phyloP scores from a whole-genome alignment of 2,113 vertebrate genomes.

The Pteruthius melanotis region DNA sequence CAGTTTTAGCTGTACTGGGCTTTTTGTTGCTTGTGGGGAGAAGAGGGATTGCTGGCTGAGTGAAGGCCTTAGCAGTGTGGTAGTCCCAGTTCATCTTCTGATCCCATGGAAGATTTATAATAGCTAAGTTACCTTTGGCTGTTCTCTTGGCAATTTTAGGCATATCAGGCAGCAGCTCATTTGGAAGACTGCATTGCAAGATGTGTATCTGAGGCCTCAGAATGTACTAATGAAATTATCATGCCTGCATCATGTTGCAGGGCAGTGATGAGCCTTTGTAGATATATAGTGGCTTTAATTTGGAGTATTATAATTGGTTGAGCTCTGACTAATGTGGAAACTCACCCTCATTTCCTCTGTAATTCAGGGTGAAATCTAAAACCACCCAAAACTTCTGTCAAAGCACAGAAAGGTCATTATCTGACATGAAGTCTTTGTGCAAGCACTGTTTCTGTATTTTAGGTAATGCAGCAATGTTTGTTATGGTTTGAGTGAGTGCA shows the following conservation, averaged over 20 bases:
- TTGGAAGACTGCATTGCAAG: background rate
- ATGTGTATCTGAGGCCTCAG: background rate
- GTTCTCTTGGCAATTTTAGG: background rate
- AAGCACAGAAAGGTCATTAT: slow-evolving; percentile 28
- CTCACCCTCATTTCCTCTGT: slow-evolving; percentile 21
- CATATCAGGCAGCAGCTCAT: background rate
- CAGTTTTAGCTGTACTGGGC: background rate
- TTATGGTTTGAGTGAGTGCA: background rate
- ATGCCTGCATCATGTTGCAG: background rate
- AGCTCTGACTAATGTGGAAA: slow-evolving; percentile 20
- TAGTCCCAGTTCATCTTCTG: rapidly evolving
- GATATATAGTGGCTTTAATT: background rate
- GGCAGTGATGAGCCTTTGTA: background rate
- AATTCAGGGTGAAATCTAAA: slow-evolving; percentile 41
- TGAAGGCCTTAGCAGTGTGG: background rate
- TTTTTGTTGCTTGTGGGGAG: background rate
- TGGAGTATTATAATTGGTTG: background rate
- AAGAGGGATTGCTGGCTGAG: background rate
- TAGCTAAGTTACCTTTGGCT: background rate
- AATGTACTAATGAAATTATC: background rate
- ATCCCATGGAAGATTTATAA: background rate
- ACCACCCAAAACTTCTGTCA: background rate
- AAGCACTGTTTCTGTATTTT: background rate
- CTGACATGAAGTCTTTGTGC: background rate
- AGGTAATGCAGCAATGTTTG: background rate